Percentiles rank a stretch among this genome's conserved stretches.
Evolutionary conservation across 1,140 invertebrate genomes (phyloP).

Genomic region (Caenorhabditis elegans): WBcel235 BX284603.4:6377001-6377500

Average conservation of each 20-base stretch:
- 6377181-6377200: conserved; percentile 67
- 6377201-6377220: conserved; percentile 81
- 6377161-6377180: neutral
- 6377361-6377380: conserved; percentile 78
- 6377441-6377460: conserved; percentile 80
- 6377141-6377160: neutral
- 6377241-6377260: conserved; percentile 79
- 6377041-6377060: conserved; percentile 81
- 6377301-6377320: conserved; percentile 73
- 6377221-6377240: conserved; percentile 83
- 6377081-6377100: conserved; percentile 80
- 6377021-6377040: conserved; percentile 79
- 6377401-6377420: conserved; percentile 83
- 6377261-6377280: conserved; percentile 80
- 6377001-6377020: conserved; percentile 74
- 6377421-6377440: conserved; percentile 86
- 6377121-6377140: conserved; percentile 36
- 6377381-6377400: conserved; percentile 87
- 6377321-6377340: conserved; percentile 82
- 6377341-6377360: conserved; percentile 87
- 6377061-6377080: conserved; percentile 76
- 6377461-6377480: conserved; percentile 75
- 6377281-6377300: conserved; percentile 80
- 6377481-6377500: conserved; percentile 80
- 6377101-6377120: conserved; percentile 33